Percentiles rank a stretch among this genome's conserved stretches.
Evolutionary conservation across 2,113 vertebrate genomes (phyloP).

Genomic region (Mobula birostris): DNA sequence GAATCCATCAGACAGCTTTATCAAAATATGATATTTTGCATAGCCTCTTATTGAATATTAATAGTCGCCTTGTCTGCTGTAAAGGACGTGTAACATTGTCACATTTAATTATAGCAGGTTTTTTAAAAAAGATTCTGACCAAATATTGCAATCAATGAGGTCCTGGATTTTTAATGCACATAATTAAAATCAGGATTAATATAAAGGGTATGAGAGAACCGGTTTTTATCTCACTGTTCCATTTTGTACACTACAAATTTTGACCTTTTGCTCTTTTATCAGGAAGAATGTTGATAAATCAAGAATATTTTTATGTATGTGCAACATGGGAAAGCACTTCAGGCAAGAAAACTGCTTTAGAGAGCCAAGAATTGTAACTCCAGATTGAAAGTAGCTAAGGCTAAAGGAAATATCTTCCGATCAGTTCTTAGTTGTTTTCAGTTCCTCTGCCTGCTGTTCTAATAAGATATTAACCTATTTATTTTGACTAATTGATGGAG

Average conservation of each 20-base stretch:
- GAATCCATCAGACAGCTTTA: constrained; percentile 9
- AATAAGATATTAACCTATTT: background rate
- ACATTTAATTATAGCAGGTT: background rate
- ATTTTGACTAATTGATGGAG: background rate
- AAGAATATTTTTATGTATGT: background rate
- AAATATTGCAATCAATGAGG: constrained; percentile 5
- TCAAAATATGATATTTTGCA: background rate
- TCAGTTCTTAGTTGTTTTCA: background rate
- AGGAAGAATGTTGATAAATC: background rate
- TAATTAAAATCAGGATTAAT: constrained; percentile 12
- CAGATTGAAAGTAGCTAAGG: background rate
- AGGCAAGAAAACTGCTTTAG: background rate
- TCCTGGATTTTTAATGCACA: constrained; percentile 1
- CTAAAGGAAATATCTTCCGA: background rate
- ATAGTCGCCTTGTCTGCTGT: constrained; percentile 9
- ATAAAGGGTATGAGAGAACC: background rate
- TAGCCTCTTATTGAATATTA: constrained; percentile 6
- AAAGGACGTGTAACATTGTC: background rate
- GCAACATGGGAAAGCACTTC: background rate
- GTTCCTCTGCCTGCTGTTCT: constrained; percentile 15
- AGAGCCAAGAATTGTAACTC: background rate
- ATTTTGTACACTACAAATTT: background rate
- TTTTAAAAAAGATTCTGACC: constrained; percentile 12
- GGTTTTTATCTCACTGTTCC: background rate
- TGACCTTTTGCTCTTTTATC: background rate